Base-by-base conservation (phyloP, 2,113 vertebrate genomes). In the Pimephales promelas region DNA sequence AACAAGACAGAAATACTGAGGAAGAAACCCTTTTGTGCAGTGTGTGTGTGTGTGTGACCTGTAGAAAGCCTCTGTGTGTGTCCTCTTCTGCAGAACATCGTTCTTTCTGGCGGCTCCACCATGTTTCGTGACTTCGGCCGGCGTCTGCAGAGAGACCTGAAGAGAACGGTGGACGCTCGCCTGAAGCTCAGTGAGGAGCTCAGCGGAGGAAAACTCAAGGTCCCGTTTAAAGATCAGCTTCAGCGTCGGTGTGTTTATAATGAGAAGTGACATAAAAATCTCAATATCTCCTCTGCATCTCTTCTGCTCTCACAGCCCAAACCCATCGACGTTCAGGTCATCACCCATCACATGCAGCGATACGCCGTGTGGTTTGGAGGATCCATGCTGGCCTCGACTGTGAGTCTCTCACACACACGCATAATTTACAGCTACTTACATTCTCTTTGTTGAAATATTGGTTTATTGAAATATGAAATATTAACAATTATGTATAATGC, bases 71-170 rank as follows among this genome's bases (percentile, higher is more conserved):
- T 5, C 36, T 1, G 36, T 47, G 49, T 52, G 49, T 47, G n/a
- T 61, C 26, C 20, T 59, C 9, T 5, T 72, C 64, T 68, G 20
- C 84, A 94, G 93, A 94, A 93, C 66, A 94, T 99, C 49, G 98
- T 99, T 86, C 96, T 99, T 64, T 99, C 97, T 4, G 98, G 98
- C 86, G 98, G 98, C 64, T 99, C 98, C 91, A 99, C 98, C 91
- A 99, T 99, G 98, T 99, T 99, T 94, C 95, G 98, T 91, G 98
- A 99, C 92, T 99, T 99, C 1, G 98, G 98, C 40, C 96, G 98
- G 24, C 97, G 98, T 88, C 91, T 99, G 90, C 97, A 98, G 90
- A 95, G 98, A 91, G 98, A 99, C 92, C 91, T 99, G 87, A 99
- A 99, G 94, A 96, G 98, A 88, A 96, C 96, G 3, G 98, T 99